phyloP scores from a whole-genome alignment of 2,888 invertebrate genomes.

The Leptogaster cylindrica region DNA sequence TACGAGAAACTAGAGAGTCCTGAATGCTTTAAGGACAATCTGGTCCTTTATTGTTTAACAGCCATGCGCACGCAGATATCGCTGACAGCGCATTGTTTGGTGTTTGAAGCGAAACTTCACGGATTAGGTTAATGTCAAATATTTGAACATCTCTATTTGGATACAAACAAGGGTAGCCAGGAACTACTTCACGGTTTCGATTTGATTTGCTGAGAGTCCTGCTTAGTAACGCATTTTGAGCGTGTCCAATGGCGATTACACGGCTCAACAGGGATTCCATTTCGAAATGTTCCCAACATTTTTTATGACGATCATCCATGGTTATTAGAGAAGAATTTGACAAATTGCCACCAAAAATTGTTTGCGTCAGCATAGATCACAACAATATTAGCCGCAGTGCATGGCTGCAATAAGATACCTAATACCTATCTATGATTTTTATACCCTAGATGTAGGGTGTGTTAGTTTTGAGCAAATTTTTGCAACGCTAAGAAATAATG shows the following conservation, averaged over 20 bases:
- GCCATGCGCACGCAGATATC: conserved; percentile 38
- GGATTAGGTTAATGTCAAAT: conserved; percentile 46
- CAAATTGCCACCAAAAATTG: too few relatives aligned
- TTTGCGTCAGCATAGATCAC: too few relatives aligned
- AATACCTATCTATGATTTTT: too few relatives aligned
- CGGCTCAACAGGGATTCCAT: too few relatives aligned
- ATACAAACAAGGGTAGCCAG: not conserved
- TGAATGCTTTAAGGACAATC: conserved; percentile 39
- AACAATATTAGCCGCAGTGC: too few relatives aligned
- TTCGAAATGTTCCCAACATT: too few relatives aligned
- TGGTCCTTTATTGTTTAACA: conserved; percentile 40
- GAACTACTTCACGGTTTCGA: not conserved
- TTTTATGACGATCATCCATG: too few relatives aligned
- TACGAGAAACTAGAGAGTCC: conserved; percentile 37
- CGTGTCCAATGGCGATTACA: conserved; percentile 35
- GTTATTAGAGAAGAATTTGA: too few relatives aligned
- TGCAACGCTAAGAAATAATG: too few relatives aligned
- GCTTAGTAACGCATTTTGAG: not conserved
- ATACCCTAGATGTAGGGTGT: too few relatives aligned
- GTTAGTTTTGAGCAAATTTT: too few relatives aligned
- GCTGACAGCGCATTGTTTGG: conserved; percentile 37
- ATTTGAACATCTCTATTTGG: conserved; percentile 45
- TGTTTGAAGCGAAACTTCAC: conserved; percentile 42
- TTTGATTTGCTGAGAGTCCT: not conserved
- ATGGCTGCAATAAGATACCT: too few relatives aligned